Conservation (phyloP, 2,797 vertebrate species). For the Orestias chungarensis region DNA sequence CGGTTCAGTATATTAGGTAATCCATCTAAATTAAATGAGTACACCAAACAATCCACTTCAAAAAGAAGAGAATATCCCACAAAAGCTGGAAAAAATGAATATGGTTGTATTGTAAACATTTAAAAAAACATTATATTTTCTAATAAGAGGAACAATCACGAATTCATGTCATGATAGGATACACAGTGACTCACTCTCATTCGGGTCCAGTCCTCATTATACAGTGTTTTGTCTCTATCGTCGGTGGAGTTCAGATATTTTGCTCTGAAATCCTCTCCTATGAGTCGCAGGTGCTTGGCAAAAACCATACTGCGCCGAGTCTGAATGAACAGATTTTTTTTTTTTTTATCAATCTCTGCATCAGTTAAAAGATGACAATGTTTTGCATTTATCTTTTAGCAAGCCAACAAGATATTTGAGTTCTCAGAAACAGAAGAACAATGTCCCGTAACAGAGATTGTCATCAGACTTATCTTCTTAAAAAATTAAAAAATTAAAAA, state of each 20-base stretch:
- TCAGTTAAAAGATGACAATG: not conserved
- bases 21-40: not conserved
- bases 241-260: conserved; percentile 88
- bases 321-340: too few relatives aligned
- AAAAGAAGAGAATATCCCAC: not conserved
- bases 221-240: conserved; percentile 81
- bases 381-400: not conserved
- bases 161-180: not conserved
- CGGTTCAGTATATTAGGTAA: not conserved
- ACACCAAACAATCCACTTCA: not conserved
- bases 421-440: conserved; percentile 3
- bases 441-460: not conserved
- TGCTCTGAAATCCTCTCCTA: conserved; percentile 88
- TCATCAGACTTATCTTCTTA: not conserved
- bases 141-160: not conserved
- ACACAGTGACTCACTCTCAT: conserved; percentile 82
- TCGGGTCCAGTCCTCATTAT: conserved; percentile 91
- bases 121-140: not conserved
- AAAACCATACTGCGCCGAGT: conserved; percentile 98
- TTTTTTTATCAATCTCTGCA: too few relatives aligned
- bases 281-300: conserved; percentile 88
- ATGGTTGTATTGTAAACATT: not conserved
- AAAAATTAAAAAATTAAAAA: not conserved
- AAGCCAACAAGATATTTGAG: not conserved
- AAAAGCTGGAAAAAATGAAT: not conserved